Evolutionary conservation across 1,140 invertebrate species (phyloP).

Genomic region (Zaprionus davidi): DNA sequence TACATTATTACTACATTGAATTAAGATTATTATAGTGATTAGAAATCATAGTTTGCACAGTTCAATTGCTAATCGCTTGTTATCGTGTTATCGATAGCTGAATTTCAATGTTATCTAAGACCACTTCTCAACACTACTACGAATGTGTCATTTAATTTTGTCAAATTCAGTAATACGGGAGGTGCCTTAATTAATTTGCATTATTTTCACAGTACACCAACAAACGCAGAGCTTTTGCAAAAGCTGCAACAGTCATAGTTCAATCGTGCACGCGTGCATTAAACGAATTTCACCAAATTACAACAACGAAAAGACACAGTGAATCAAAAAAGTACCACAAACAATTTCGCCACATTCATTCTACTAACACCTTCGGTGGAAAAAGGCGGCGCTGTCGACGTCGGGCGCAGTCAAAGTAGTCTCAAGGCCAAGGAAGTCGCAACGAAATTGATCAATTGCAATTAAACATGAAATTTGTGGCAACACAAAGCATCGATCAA

Average conservation of each 20-base stretch:
- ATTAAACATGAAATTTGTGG: slow-evolving; percentile 84
- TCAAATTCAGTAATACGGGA: slow-evolving; percentile 40
- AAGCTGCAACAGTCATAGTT: slow-evolving; percentile 40
- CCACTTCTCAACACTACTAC: slow-evolving; percentile 22
- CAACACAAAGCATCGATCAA: slow-evolving; percentile 71
- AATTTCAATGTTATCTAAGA: not conserved
- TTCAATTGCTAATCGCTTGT: not conserved
- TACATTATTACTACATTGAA: not conserved
- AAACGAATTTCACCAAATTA: slow-evolving; percentile 3
- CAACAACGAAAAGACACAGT: not conserved
- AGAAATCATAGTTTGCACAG: not conserved
- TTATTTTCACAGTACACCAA: slow-evolving; percentile 43
- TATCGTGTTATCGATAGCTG: not conserved
- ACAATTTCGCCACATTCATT: slow-evolving; percentile 40
- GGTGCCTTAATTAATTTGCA: slow-evolving; percentile 53
- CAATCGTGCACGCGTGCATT: slow-evolving; percentile 27
- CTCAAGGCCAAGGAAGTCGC: slow-evolving; percentile 51
- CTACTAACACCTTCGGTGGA: slow-evolving; percentile 15
- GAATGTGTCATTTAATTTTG: slow-evolving; percentile 55
- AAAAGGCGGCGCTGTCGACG: slow-evolving; percentile 45
- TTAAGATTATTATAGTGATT: not conserved
- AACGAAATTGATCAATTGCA: slow-evolving; percentile 72
- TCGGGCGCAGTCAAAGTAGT: slow-evolving; percentile 28
- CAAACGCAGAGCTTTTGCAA: slow-evolving; percentile 39
- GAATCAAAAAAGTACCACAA: slow-evolving; percentile 11